Base-by-base conservation (phyloP, 2,888 invertebrate genomes). In the Stenurella melanura region DNA sequence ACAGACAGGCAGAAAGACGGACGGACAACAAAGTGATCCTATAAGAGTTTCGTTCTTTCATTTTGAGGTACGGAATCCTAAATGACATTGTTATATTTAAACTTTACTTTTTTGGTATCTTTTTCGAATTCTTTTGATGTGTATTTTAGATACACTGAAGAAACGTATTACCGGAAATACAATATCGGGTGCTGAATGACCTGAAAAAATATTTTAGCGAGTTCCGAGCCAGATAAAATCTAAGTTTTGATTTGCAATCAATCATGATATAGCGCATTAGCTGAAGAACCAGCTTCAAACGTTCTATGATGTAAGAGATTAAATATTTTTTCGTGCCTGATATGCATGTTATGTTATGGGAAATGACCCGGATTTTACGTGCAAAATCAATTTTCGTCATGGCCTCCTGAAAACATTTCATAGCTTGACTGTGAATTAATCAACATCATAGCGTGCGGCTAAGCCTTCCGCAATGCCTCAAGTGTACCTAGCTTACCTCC, bases 351-450 rank as follows among this genome's bases (percentile, higher is more conserved):
- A n/a, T 50, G 50, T 50, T 50, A 1, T n/a, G n/a, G 50, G 50
- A 50, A 50, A 50, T 50, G 50, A 50, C 50, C 50, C 50, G 50
- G 42, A 50, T 15, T 50, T 50, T n/a, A 50, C 42, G 50, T 50
- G n/a, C 50, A 50, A 50, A 50, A 50, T 50, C 15, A 50, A 50
- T 50, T 50, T 50, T 50, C 50, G 50, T 50, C 50, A 50, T 12
- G 50, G 50, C 50, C 50, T 15, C 50, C n/a, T 50, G 42, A 1
- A 50, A 50, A 50, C 50, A 50, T 50, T 50, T 50, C 50, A n/a
- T 50, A 50, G 12, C 50, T n/a, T 50, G 50, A 5, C n/a, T 50
- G 4, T 50, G 12, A 50, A 6, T n/a, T 50, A 50, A 50, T n/a
- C 50, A 50, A 50, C n/a, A 50, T 30, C 57, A 38, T 63, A 63